phyloP scores from a whole-genome alignment of 2,113 vertebrate species.

The Tautogolabrus adspersus region DNA sequence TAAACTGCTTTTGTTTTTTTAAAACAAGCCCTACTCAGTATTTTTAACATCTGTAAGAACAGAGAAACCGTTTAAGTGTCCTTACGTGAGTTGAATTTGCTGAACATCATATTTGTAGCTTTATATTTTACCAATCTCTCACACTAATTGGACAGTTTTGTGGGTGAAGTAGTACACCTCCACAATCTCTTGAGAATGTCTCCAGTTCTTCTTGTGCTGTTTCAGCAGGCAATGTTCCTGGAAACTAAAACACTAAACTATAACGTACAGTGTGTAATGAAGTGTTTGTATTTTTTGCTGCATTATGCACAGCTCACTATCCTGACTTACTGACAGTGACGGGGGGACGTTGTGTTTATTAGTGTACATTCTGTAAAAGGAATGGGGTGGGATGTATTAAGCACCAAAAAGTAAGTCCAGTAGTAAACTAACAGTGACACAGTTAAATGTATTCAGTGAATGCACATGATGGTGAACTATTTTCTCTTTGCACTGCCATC shows the following conservation, averaged over 20 bases:
- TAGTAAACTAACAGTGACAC: too few species aligned
- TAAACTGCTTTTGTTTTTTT: too few species aligned
- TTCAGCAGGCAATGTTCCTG: neutral
- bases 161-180: neutral
- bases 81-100: neutral
- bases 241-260: neutral
- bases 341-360: neutral
- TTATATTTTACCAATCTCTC: neutral
- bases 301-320: neutral
- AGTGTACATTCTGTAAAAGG: neutral
- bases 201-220: neutral
- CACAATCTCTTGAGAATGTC: neutral
- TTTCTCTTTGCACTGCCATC: constrained; percentile 35
- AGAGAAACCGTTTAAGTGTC: neutral
- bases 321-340: neutral
- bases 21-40: neutral
- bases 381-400: neutral
- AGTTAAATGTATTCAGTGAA: constrained; percentile 8
- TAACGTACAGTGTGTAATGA: neutral
- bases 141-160: neutral
- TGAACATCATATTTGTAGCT: neutral
- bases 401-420: neutral
- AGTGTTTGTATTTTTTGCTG: neutral
- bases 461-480: neutral
- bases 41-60: neutral